phyloP scores from a whole-genome alignment of 2,888 invertebrate genomes.

The Steinernema hermaphroditum region DNA sequence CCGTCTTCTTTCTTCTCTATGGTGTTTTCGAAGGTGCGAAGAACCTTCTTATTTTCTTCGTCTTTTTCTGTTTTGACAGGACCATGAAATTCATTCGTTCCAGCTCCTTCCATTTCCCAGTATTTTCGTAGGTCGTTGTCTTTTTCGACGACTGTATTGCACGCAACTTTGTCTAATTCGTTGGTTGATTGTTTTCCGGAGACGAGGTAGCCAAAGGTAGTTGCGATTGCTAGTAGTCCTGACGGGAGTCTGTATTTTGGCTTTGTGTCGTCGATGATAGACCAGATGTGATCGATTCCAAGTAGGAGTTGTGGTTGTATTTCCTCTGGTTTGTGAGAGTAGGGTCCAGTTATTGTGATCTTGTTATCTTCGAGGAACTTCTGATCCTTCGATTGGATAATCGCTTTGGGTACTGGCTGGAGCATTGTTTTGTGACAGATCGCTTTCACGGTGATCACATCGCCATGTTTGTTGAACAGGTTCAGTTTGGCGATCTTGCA shows the following conservation, averaged over 20 bases:
- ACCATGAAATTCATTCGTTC: not conserved
- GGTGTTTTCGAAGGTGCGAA: not conserved
- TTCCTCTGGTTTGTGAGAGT: not conserved
- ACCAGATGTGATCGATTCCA: not conserved
- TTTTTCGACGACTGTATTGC: not conserved
- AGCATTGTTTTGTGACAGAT: not conserved
- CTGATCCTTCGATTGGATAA: not conserved
- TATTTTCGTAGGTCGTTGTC: not conserved
- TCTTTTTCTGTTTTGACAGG: not conserved
- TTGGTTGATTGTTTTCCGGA: not conserved
- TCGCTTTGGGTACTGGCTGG: not conserved
- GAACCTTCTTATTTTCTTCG: not conserved
- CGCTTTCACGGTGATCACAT: not conserved
- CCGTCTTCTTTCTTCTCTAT: not conserved
- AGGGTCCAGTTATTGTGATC: not conserved
- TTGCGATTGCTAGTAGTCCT: not conserved
- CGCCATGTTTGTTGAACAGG: not conserved
- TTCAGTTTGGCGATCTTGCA: not conserved
- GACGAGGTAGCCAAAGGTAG: not conserved
- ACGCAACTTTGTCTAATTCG: not conserved
- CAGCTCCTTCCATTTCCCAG: not conserved
- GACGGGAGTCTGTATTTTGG: not conserved
- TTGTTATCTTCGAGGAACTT: not conserved
- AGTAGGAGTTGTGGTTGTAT: not conserved
- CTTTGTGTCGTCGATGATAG: not conserved